Base-by-base conservation (phyloP, 2,888 invertebrate genomes). In the Cotesia congregata region DNA sequence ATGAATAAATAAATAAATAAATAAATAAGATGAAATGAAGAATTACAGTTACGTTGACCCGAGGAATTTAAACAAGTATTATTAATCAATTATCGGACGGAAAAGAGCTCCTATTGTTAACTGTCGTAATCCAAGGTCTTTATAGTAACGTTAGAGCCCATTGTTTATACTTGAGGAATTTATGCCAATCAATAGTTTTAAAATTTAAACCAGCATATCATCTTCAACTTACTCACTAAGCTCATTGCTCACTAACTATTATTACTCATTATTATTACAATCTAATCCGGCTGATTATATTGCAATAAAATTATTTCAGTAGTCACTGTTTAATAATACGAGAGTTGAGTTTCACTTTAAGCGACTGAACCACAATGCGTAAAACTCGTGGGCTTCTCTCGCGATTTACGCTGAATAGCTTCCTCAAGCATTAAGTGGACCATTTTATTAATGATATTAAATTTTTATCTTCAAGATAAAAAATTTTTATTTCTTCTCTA, bases 341-440 rank as follows among this genome's bases (percentile, higher is more conserved):
- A 38, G 67, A 67, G 64, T 64, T 62, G 40, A 71, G 70, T 75
- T 75, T 75, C 75, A 75, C 75, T 75, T 17, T 67, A 71, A 71
- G 67, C 65, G 65, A 20, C 68, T 72, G 50, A 60, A 61, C 62
- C 71, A 71, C 75, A 64, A 75, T 65, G 70, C 75, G 71, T 75
- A 71, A 75, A 75, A 75, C 64, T 75, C 64, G 39, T 60, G 50
- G 17, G 60, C 60, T 70, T 38, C 70, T 75, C 70, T 75, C 62
- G 20, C 75, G 12, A 17, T 73, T 68, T 68, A 73, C 62, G 64
- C 68, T 50, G 68, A 72, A 73, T 77, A 64, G 65, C 74, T 77
- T 77, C 77, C 73, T 74, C 65, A 73, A 77, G 74, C 74, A 73
- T 17, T 77, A 77, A 77, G 69, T 77, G 77, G 75, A 75, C 71